phyloP scores from a whole-genome alignment of 1,140 invertebrate species.

The Forficula auricularia region DNA sequence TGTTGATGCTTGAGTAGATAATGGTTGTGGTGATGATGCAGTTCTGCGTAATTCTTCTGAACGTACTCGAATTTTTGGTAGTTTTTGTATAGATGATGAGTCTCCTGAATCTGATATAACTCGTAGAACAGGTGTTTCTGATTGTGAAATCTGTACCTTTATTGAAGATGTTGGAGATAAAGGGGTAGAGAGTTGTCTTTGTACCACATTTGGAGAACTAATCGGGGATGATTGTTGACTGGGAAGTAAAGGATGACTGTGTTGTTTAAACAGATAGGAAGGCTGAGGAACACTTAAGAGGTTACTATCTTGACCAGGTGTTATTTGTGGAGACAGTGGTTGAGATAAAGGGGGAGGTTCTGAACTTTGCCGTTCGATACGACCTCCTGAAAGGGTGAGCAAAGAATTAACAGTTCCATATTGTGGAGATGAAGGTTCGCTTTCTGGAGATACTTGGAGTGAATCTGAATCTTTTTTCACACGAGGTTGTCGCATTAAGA shows the following conservation, averaged over 20 bases:
- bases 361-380: slow-evolving; percentile 39
- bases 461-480: slow-evolving; percentile 42
- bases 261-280: slow-evolving; percentile 40
- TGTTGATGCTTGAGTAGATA: slow-evolving; percentile 6
- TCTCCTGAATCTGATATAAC: too few species aligned
- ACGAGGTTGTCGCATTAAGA: slow-evolving; percentile 43
- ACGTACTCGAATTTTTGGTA: slow-evolving; percentile 26
- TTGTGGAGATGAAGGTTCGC: slow-evolving; percentile 28
- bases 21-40: slow-evolving; percentile 9
- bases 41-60: slow-evolving; percentile 27
- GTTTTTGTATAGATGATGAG: too few species aligned
- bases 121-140: slow-evolving; percentile 1
- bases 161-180: slow-evolving; percentile 15
- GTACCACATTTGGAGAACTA: slow-evolving; percentile 20
- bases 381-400: slow-evolving; percentile 17
- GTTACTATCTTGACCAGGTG: slow-evolving; percentile 26
- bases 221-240: slow-evolving; percentile 26
- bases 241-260: slow-evolving; percentile 41
- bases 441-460: slow-evolving; percentile 32
- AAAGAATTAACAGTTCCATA: slow-evolving; percentile 24
- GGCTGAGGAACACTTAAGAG: slow-evolving; percentile 37
- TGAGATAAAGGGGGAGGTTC: slow-evolving; percentile 30
- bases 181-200: slow-evolving; percentile 34
- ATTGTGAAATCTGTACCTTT: background rate
- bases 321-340: slow-evolving; percentile 19